phyloP scores from a whole-genome alignment of 2,888 invertebrate species.

The Ashinkailepas kermadecensis region DNA sequence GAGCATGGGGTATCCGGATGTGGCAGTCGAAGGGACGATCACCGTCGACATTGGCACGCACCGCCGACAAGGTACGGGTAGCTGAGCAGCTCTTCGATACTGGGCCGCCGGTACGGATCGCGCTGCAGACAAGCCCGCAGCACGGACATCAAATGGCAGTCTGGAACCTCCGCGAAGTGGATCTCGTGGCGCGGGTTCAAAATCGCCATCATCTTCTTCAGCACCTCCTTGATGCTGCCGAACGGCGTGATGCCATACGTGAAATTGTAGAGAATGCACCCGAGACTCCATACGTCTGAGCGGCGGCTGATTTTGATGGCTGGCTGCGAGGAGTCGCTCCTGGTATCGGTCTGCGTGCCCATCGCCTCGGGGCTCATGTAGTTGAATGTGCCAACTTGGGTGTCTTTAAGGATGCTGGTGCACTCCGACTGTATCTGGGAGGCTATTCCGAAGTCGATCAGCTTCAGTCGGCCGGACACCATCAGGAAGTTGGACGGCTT shows the following conservation, averaged over 20 bases:
- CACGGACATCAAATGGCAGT: slow-evolving; percentile 49
- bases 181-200: slow-evolving; percentile 64
- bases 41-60: background rate
- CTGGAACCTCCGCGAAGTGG: slow-evolving; percentile 53
- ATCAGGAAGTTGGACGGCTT: slow-evolving; percentile 95
- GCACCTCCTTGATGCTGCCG: slow-evolving; percentile 56
- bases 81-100: slow-evolving; percentile 61
- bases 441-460: slow-evolving; percentile 97
- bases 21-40: background rate
- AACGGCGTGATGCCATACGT: slow-evolving; percentile 88
- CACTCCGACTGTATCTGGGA: slow-evolving; percentile 76
- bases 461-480: slow-evolving; percentile 73
- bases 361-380: slow-evolving; percentile 95
- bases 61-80: slow-evolving; percentile 44
- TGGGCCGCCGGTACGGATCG: slow-evolving; percentile 63
- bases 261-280: slow-evolving; percentile 89
- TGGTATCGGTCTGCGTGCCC: slow-evolving; percentile 30
- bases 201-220: slow-evolving; percentile 64
- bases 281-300: slow-evolving; percentile 95
- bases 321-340: slow-evolving; percentile 33
- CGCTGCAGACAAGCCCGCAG: slow-evolving; percentile 64
- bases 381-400: slow-evolving; percentile 72
- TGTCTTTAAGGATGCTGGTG: slow-evolving; percentile 77
- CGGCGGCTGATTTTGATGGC: slow-evolving; percentile 69
- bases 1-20: background rate